Conservation (phyloP, 2,797 vertebrate species). For the Pteronotus mesoamericanus region DNA sequence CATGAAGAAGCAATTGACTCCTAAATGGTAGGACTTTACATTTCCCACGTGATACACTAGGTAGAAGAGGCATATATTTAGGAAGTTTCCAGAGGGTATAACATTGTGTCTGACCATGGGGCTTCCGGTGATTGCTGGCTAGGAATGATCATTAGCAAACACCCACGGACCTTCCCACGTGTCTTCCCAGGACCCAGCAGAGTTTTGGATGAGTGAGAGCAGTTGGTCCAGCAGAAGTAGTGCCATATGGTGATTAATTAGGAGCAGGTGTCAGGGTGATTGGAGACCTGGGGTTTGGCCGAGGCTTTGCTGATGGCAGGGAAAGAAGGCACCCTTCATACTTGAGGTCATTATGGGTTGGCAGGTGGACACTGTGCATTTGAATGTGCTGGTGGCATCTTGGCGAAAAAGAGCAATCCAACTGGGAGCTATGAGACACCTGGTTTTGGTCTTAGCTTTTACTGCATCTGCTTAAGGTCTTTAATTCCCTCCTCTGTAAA, state of each 20-base stretch:
- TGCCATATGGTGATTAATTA: conserved; percentile 65
- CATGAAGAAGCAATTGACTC: neutral
- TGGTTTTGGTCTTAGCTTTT: neutral
- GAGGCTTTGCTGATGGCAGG: conserved; percentile 6
- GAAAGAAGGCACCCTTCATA: neutral
- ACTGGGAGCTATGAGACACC: neutral
- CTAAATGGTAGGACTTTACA: neutral
- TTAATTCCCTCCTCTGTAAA: neutral
- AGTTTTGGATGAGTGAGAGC: neutral
- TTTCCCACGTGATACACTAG: neutral
- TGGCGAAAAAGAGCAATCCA: neutral
- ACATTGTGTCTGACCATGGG: conserved; percentile 53
- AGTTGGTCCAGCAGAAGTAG: neutral
- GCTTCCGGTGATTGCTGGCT: conserved; percentile 31
- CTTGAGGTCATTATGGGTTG: neutral
- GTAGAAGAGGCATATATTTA: neutral
- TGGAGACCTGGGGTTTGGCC: conserved; percentile 28
- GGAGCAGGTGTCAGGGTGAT: neutral
- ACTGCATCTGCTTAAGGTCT: neutral
- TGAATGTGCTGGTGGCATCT: neutral
- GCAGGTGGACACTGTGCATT: neutral
- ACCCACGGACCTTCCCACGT: neutral
- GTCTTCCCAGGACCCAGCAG: conserved; percentile 20
- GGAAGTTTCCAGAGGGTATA: neutral
- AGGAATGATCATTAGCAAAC: neutral